Evolutionary conservation across 1,140 invertebrate species (phyloP), one percentile per base, ranked within the genome.

Genomic region (Chrysoperla carnea): DNA sequence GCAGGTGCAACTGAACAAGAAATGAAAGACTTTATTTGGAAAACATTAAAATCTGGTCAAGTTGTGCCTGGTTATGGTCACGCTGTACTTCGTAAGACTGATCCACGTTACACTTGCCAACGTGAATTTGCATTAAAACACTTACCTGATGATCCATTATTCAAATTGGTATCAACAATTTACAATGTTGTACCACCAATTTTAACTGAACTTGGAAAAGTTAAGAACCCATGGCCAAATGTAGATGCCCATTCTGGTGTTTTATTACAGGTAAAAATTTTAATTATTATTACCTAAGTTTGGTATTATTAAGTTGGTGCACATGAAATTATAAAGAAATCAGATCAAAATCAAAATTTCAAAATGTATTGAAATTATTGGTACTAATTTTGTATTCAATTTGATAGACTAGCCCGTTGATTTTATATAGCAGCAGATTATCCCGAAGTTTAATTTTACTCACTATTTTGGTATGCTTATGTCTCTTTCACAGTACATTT

Each of bases 191-290:
- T 87, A 12, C 88, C 88, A 8, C 78, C 84, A 49, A 75, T 91
- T 48, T 72, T 93, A 1, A 62, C 79, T 45, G 83, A 88, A 54
- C 80, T 83, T 45, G 88, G 87, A 38, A 92, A 93, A 62, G 84
- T 88, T 1, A 85, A 89, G 68, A 93, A 93, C 67, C 88, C 88
- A 31, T 93, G 86, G 86, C 88, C 88, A 11, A 92, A 92, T 66
- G 87, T 92, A 52, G 88, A 93, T 63, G 86, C 88, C 42, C 87
- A 91, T 61, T 89, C 84, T 51, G 88, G 88, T 42, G 85, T 89
- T n/a, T 64, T 92, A 27, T 67, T 92, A 27, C 76, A 80, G 67
- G 76, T 78, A 62, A 53, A 27, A 9, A 33, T 4, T 33, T 33
- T 2, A 33, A 33, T 4, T 33, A 9, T 4, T 2, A 4, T 33